A percentile compares a stretch with the other conserved stretches of the same genome.
Conservation (phyloP, 1,140 invertebrate species). For the Sitobion miscanthi region DNA sequence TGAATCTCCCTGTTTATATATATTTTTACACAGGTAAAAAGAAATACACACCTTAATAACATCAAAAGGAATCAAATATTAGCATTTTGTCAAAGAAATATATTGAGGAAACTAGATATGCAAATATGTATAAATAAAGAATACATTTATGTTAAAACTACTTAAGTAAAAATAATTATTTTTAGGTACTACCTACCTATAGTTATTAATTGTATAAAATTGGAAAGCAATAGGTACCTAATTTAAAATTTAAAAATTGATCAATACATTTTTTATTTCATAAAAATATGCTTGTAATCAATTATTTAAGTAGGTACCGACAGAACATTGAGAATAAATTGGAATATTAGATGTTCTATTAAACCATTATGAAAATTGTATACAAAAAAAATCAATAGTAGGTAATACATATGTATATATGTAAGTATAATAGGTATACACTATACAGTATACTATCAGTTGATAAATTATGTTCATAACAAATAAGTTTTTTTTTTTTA, state of each 20-base stretch:
- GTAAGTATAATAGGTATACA: not conserved
- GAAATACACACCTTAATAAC: not conserved
- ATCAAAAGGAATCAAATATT: not conserved
- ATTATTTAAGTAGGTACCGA: not conserved
- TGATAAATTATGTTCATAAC: conserved; percentile 1
- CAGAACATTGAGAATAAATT: not conserved
- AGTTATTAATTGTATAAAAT: not conserved
- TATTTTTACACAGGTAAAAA: not conserved
- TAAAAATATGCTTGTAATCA: not conserved
- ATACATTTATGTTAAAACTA: not conserved
- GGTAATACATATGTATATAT: not conserved
- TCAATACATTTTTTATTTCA: not conserved
- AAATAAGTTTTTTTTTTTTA: not conserved
- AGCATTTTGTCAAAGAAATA: not conserved
- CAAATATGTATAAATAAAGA: not conserved
- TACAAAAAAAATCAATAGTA: not conserved
- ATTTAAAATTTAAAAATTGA: not conserved
- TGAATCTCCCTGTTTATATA: not conserved
- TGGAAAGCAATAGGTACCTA: not conserved
- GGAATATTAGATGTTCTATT: not conserved
- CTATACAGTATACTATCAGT: not conserved
- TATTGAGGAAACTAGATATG: not conserved
- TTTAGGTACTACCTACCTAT: not conserved
- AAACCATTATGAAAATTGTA: not conserved
- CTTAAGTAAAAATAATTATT: not conserved